Conservation (phyloP, 2,888 invertebrate genomes). For the Cheilosia urbana region DNA sequence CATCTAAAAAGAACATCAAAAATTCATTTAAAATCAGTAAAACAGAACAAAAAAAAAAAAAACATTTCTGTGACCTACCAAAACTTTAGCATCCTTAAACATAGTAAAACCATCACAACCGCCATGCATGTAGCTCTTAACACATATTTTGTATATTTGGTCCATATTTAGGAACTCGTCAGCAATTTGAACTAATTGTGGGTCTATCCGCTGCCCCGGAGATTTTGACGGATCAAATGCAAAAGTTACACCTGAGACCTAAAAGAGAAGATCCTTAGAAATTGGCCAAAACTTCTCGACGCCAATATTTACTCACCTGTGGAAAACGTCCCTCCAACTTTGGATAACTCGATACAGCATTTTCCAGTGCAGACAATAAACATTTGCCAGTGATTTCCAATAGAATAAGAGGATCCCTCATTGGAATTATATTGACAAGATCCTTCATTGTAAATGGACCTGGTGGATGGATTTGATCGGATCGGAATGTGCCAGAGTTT, state of each 20-base stretch:
- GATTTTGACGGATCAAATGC: constrained; percentile 90
- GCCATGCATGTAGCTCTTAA: constrained; percentile 91
- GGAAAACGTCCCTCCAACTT: constrained; percentile 95
- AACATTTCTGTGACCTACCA: constrained; percentile 85
- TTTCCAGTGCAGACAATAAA: constrained; percentile 90
- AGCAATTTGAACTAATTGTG: constrained; percentile 91
- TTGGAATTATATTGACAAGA: constrained; percentile 92
- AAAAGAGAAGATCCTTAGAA: background rate
- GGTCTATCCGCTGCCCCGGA: constrained; percentile 89
- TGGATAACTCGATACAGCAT: constrained; percentile 93
- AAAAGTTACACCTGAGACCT: constrained; percentile 91
- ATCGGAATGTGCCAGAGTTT: constrained; percentile 88
- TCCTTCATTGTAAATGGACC: constrained; percentile 94
- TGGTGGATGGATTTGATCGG: constrained; percentile 87
- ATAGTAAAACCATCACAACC: constrained; percentile 95
- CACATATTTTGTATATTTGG: constrained; percentile 90
- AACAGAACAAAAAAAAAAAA: background rate
- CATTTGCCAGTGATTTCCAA: constrained; percentile 89
- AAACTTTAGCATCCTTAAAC: constrained; percentile 89
- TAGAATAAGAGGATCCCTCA: constrained; percentile 92
- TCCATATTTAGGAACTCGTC: constrained; percentile 91
- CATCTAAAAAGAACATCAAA: constrained; percentile 85
- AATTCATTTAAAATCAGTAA: background rate
- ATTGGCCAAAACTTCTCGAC: background rate
- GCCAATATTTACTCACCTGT: constrained; percentile 84